Conservation (phyloP, 2,888 invertebrate species). For the Megamerina dolium region DNA sequence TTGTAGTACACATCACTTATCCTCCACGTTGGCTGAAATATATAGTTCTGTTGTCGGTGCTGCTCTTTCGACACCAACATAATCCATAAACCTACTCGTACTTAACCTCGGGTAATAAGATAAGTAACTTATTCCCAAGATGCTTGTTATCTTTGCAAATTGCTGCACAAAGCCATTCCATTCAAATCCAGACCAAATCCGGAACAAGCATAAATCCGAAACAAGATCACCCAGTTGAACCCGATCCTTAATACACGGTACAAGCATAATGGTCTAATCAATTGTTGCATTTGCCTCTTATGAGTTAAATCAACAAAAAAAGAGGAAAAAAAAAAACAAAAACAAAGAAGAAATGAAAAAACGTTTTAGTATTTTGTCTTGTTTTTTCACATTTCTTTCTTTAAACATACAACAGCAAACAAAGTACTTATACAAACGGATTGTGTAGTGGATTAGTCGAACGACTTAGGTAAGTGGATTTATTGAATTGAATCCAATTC, state of each 20-base stretch:
- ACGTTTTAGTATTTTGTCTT: constrained; percentile 7
- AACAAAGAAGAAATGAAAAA: constrained; percentile 5
- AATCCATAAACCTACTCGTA: neutral
- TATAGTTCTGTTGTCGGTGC: too few relatives aligned
- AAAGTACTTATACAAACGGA: constrained; percentile 1
- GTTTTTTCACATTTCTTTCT: constrained; percentile 7
- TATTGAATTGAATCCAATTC: constrained; percentile 36
- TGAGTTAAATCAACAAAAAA: neutral
- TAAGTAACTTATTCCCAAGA: constrained; percentile 22
- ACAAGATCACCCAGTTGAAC: constrained; percentile 12
- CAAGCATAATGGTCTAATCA: constrained; percentile 4
- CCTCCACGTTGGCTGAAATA: too few relatives aligned
- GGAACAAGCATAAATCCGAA: too few relatives aligned
- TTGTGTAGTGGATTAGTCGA: too few relatives aligned
- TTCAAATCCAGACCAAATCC: too few relatives aligned
- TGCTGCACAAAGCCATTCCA: too few relatives aligned
- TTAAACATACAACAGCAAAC: constrained; percentile 1
- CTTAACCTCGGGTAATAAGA: constrained; percentile 26
- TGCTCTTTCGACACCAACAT: constrained; percentile 24
- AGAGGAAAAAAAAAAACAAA: neutral
- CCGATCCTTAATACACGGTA: too few relatives aligned
- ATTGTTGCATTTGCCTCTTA: constrained; percentile 2
- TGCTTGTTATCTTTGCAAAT: constrained; percentile 16
- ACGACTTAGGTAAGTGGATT: constrained; percentile 27
- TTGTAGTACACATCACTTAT: too few relatives aligned